Evolutionary conservation across 2,113 vertebrate genomes (phyloP), one percentile per base, ranked within the genome.

Genomic region (Nettapus auritus): DNA sequence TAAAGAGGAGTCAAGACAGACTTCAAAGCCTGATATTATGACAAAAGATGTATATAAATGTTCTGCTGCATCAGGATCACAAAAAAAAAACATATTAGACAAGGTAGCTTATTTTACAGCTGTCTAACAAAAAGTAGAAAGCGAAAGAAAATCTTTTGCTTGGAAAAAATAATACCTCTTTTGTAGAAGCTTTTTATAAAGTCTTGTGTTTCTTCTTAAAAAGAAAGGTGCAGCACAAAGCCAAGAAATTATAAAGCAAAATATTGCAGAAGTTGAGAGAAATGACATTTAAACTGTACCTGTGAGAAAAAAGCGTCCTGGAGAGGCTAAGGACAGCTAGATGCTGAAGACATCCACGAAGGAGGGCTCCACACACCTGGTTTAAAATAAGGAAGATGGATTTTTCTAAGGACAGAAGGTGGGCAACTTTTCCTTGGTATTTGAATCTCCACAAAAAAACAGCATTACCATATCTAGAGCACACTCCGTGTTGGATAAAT

Each of bases 401-500:
- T 59, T 82, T 89, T 62, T 40, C 2, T 26, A 44, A 57, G 29
- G 7, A 75, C 31, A 78, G 8, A 70, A 82, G 40, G 22, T 8
- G 2, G 28, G 81, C 40, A 56, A 44, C 25, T 20, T 42, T 69
- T 73, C 34, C 33, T 36, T 82, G 23, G 40, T 50, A 76, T 66
- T 38, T 93, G 53, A 74, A 57, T 34, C 21, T 50, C 2, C 19
- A 87, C 12, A 81, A 75, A 86, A 86, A 82, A 86, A 4, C 6
- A 77, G 50, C 36, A 88, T 98, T 98, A 99, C 99, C 99, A 98
- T 98, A 86, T 99, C 99, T 87, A 99, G 97, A 2, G 99, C 98
- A 86, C 99, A 98, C 96, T 99, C 99, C 1, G 98, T 99, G 96
- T 98, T 98, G 78, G 99, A 99, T 95, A 99, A 97, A 96, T 99